Base-by-base conservation (phyloP, 2,888 invertebrate species). In the Acleris emargana region DNA sequence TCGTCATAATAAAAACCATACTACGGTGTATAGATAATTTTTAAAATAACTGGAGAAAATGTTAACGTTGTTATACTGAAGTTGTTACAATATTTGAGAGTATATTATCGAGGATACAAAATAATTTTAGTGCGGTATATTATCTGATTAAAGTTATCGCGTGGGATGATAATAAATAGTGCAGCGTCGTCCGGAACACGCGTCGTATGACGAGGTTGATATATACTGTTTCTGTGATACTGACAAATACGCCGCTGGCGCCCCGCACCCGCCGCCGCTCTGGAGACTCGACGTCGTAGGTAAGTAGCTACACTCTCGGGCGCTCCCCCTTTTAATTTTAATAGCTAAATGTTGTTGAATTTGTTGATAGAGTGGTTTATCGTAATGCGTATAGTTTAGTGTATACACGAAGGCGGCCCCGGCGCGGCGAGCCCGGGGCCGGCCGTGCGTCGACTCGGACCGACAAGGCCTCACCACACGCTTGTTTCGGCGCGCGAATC, bases 11-110 rank as follows among this genome's bases (percentile, higher is more conserved):
- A 74, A 81, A 81, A 64, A 79, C 84, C 83, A 80, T 84, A 81
- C 83, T 78, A 82, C 81, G 85, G 80, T 88, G 81, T 86, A 85
- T 89, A 90, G 88, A 84, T 90, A 88, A 88, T 88, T 88, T 84
- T 81, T 80, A 80, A 45, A 83, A 80, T 78, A 79, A 88, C 88
- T 86, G 85, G 82, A 81, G 85, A 76, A 87, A 91, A 88, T 91
- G 92, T 93, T 93, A 90, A 90, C 79, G 91, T 93, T 93, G 91
- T 93, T 93, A 93, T 93, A 90, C 87, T 83, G 88, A 91, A 90
- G 88, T 93, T 93, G 93, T 93, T 93, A 91, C 89, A 91, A 90
- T 93, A 91, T 93, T 90, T 93, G 92, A 93, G 92, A 93, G 92
- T 93, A 92, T 93, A 91, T 91, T 87, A 87, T 83, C 82, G 84